Percentiles rank a stretch among this genome's conserved stretches.
Evolutionary conservation across 2,888 invertebrate species (phyloP).

Genomic region (Conistra vaccinii): DNA sequence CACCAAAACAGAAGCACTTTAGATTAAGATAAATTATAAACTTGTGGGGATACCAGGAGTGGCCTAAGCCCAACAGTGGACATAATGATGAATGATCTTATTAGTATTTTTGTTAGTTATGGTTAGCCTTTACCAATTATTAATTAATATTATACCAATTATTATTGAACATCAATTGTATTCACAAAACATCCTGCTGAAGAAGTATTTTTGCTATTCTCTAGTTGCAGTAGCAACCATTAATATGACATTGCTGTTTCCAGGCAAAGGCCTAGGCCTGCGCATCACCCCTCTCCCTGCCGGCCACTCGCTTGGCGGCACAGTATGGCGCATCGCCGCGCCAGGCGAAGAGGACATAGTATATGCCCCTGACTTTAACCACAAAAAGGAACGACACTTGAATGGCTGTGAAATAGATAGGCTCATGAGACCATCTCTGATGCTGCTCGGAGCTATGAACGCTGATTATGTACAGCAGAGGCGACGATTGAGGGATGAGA

Average conservation of each 20-base stretch:
- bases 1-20: too few species aligned
- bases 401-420: constrained; percentile 98
- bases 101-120: background rate
- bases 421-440: constrained; percentile 96
- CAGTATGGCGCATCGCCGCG: constrained; percentile 99
- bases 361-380: constrained; percentile 99
- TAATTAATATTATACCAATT: too few species aligned
- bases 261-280: constrained; percentile 98
- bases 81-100: background rate
- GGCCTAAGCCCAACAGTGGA: background rate
- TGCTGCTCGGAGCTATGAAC: constrained; percentile 99
- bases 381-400: constrained; percentile 99
- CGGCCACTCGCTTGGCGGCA: constrained; percentile 99
- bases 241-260: constrained; percentile 43
- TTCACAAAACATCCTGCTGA: background rate
- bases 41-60: too few species aligned
- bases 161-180: too few species aligned
- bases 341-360: constrained; percentile 99
- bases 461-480: constrained; percentile 98
- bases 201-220: background rate
- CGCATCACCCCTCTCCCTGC: constrained; percentile 98
- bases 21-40: too few species aligned
- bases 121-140: background rate
- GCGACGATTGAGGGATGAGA: constrained; percentile 97
- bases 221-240: background rate